phyloP scores from a whole-genome alignment of 2,888 invertebrate species.

The Augochlorella aurata region DNA sequence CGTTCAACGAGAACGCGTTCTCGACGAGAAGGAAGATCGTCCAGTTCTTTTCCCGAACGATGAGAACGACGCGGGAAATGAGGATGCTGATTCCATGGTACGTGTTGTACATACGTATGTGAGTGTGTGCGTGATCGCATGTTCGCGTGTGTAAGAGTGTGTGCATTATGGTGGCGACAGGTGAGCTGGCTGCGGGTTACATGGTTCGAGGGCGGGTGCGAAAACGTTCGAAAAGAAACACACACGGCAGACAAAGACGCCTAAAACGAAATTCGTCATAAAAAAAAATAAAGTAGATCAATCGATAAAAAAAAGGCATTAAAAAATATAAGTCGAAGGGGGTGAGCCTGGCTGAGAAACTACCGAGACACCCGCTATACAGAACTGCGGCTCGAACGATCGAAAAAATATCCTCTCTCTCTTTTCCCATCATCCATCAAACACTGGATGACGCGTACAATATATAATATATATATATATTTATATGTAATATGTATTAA shows the following conservation, averaged over 20 bases:
- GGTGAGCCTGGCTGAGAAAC: conserved; percentile 47
- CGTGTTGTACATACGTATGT: no score
- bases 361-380: conserved; percentile 59
- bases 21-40: conserved; percentile 63
- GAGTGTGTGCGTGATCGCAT: not conserved
- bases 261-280: conserved; percentile 24
- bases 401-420: conserved; percentile 65
- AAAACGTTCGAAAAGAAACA: conserved; percentile 55
- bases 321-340: conserved; percentile 39
- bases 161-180: conserved; percentile 2
- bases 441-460: conserved; percentile 58
- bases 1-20: conserved; percentile 53
- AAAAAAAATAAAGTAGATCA: not conserved
- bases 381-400: conserved; percentile 64
- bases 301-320: conserved; percentile 23
- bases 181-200: conserved; percentile 17
- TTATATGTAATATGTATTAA: conserved; percentile 71
- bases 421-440: conserved; percentile 56
- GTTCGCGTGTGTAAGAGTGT: not conserved
- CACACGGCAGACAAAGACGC: conserved; percentile 52
- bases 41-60: conserved; percentile 51
- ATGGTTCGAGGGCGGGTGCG: not conserved
- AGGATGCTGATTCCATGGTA: not conserved
- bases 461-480: conserved; percentile 66
- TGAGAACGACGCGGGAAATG: conserved; percentile 53